phyloP scores from a whole-genome alignment of 2,888 invertebrate species.

The Hipparchia sbordonii region DNA sequence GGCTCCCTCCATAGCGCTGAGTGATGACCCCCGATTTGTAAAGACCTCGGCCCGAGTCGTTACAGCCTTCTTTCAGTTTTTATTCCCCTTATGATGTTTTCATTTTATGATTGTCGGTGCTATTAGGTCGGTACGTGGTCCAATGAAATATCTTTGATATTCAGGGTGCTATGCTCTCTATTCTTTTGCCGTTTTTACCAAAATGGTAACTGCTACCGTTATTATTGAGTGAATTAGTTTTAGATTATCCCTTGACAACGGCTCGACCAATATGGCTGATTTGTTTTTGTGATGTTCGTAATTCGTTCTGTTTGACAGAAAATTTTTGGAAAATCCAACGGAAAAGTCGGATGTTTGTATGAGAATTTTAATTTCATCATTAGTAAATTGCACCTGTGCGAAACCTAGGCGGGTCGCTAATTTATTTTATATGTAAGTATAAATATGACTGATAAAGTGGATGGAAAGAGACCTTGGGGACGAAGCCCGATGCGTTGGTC shows the following conservation, averaged over 20 bases:
- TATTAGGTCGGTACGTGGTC: constrained; percentile 68
- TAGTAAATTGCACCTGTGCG: too few species aligned
- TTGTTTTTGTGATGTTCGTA: too few species aligned
- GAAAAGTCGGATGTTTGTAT: too few species aligned
- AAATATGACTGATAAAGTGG: too few species aligned
- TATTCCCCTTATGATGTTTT: constrained; percentile 77
- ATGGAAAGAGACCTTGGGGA: too few species aligned
- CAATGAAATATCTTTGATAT: constrained; percentile 54
- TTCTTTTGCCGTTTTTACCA: constrained; percentile 8
- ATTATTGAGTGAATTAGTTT: background rate
- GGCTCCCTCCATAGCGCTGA: constrained; percentile 72
- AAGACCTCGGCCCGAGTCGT: constrained; percentile 70
- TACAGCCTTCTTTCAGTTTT: constrained; percentile 78
- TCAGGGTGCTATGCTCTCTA: constrained; percentile 34
- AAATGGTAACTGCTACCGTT: background rate
- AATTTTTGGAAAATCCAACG: too few species aligned
- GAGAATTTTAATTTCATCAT: too few species aligned
- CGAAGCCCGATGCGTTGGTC: too few species aligned
- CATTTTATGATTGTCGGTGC: constrained; percentile 76
- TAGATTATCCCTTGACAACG: background rate
- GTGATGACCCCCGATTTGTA: constrained; percentile 79
- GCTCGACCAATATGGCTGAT: too few species aligned
- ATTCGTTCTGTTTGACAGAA: too few species aligned
- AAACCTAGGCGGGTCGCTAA: too few species aligned
- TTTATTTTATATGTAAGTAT: too few species aligned